Base-by-base conservation (phyloP, 53 echinoderm and acorn worm genomes). In the Arbacia lixula region DNA sequence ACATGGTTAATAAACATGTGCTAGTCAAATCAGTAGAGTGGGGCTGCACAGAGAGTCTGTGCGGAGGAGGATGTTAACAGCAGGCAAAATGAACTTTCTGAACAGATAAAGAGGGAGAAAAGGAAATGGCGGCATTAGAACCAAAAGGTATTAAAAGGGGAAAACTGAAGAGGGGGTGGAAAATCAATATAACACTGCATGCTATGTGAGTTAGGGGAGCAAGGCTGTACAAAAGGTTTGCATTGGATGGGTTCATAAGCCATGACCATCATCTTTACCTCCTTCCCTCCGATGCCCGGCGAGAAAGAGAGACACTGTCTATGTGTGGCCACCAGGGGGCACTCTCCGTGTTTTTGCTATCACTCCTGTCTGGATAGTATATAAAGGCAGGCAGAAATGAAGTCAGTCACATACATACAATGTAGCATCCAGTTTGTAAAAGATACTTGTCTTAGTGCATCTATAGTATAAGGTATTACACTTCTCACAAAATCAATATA, bases 271-370 rank as follows among this genome's bases (percentile, higher is more conserved):
- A 36, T 76, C 77, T 38, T 77, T 57, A 56, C 77, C 58, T 58
- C 77, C 39, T 77, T 58, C 77, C n/a, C 77, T 77, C 77, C 77
- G 77, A 32, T 42, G 77, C 37, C 77, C 77, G 77, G 77, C 58
- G 77, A 77, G 77, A 77, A 77, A 77, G 77, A 77, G 77, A 77
- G 77, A 58, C 4, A n/a, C 33, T 74, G 30, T 74, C 53, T 42
- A 24, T 30, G 34, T 36, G 38, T 38, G 11, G 55, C 58, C 77
- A 57, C 14, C 60, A 77, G 77, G 37, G 77, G 77, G 77, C 77
- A 40, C 77, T 60, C 14, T 16, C 9, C 77, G 22, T 36, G 35
- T 57, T 51, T n/a, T n/a, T 74, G 43, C 75, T 77, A 58, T 57
- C n/a, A 58, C 77, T 60, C 77, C 77, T 58, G 77, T 77, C 77